Base-by-base conservation (phyloP, 1,140 invertebrate species). In the Aphelenchoides avenae region DNA sequence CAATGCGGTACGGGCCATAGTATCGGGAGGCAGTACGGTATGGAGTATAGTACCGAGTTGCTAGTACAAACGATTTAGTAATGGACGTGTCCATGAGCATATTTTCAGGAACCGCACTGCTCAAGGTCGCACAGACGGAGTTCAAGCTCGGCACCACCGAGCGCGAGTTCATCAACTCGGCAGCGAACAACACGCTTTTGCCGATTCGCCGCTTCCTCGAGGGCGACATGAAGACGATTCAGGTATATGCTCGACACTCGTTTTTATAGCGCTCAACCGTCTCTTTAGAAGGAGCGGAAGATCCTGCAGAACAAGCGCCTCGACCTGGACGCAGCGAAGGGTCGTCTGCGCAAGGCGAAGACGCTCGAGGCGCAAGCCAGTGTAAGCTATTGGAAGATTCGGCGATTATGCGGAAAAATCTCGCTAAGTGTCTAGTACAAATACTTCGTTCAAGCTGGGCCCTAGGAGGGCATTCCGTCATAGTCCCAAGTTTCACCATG, bases 171-270 rank as follows among this genome's bases (percentile, higher is more conserved):
- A 86, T 92, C 47, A 83, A 84, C 26, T 84, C 85, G 33, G 84
- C 89, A 6, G 84, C 85, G 34, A 85, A 86, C 69, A 87, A 86
- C 75, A 92, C 89, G 74, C 84, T 91, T 18, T 85, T 88, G 66
- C 91, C 91, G 7, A 80, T 95, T 40, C 83, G 86, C 59, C 89
- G 89, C 73, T 95, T 94, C 77, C 80, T 95, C 9, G 91, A 95
- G 22, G 89, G 89, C 30, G 91, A 95, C 80, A 92, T 95, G 87
- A 92, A 89, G 78, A 93, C 88, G 9, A 89, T 93, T 40, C 83
- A 85, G 65, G 89, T 89, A 77, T 75, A 27, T n/a, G n/a, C n/a
- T n/a, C n/a, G 57, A 52, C 13, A 60, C 15, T 2, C 24, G 1
- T 54, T 5, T 18, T 15, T 52, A 31, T 7, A 42, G 5, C 6